Evolutionary conservation across 2,888 invertebrate genomes (phyloP), one percentile per base, ranked within the genome.

Genomic region (Drosophila tripunctata): DNA sequence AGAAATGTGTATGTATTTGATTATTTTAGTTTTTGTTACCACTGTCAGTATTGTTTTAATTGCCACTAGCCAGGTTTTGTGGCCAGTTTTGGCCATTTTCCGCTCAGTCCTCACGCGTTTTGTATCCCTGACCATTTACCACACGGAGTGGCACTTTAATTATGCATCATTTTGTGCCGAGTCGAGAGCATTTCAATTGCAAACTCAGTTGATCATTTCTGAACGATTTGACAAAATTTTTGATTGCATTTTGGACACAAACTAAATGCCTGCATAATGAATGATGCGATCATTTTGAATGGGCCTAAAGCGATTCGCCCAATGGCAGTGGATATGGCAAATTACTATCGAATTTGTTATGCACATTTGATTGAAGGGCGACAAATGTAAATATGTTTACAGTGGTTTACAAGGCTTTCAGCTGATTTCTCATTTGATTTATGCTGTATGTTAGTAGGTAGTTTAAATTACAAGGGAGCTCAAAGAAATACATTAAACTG

Each of bases 1-100:
- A 19, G 8, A 8, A 66, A 51, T 30, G 15, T 44, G 17, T 56
- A 38, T 35, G 52, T 40, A 52, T 74, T 56, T 67, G 62, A 67
- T 74, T 67, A 63, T 65, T 74, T 73, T 52, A 31, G 51, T 43
- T 38, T 27, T 27, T 58, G 52, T 19, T 33, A 33, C 19, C 44
- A 14, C 24, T 66, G 62, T 66, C 60, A 68, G 55, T 69, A 62
- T 69, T 64, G 62, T 50, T 75, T 78, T 60, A 75, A 75, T 66
- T 66, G 68, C 57, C 68, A 38, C 24, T 41, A 50, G 65, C 45
- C 67, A 62, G 54, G 61, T 50, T 43, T 35, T 38, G 52, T 38
- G 40, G 40, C 47, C 33, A 19, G 10, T 17, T 10, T 15, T 5
- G 10, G 4, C 7, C 12, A 14, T 3, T 4, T 2, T 0, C n/a